Conservation (phyloP, 2,888 invertebrate genomes). For the Orthonevra nobilis region DNA sequence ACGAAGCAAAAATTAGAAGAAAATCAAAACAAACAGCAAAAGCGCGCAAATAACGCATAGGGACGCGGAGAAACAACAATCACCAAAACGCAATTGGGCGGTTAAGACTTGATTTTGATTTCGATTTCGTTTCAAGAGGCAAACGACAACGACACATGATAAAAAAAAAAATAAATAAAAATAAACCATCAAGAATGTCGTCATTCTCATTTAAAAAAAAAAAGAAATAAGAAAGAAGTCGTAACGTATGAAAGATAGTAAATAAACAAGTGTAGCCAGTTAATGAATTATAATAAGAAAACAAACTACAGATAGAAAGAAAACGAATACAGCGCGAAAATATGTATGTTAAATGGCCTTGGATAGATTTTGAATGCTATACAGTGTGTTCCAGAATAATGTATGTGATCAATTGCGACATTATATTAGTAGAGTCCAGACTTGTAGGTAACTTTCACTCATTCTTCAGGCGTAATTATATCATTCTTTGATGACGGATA, state of each 20-base stretch:
- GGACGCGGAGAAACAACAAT: conserved; percentile 31
- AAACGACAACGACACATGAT: conserved; percentile 37
- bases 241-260: conserved; percentile 31
- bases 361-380: no score
- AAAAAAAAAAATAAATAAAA: conserved; percentile 17
- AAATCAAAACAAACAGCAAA: conserved; percentile 54
- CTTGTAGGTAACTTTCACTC: no score
- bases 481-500: no score
- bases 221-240: conserved; percentile 45
- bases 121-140: conserved; percentile 55
- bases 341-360: conserved; percentile 27
- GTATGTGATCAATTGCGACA: no score
- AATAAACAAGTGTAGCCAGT: conserved; percentile 33
- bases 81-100: conserved; percentile 19
- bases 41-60: conserved; percentile 39
- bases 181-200: conserved; percentile 42
- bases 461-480: no score
- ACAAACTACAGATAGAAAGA: conserved; percentile 15
- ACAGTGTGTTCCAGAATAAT: no score
- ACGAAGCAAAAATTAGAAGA: conserved; percentile 46
- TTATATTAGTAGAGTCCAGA: no score
- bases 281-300: conserved; percentile 40
- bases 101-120: conserved; percentile 42
- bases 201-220: not conserved
- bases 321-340: not conserved